phyloP scores from a whole-genome alignment of 2,888 invertebrate species.

The Bimastos eiseni region DNA sequence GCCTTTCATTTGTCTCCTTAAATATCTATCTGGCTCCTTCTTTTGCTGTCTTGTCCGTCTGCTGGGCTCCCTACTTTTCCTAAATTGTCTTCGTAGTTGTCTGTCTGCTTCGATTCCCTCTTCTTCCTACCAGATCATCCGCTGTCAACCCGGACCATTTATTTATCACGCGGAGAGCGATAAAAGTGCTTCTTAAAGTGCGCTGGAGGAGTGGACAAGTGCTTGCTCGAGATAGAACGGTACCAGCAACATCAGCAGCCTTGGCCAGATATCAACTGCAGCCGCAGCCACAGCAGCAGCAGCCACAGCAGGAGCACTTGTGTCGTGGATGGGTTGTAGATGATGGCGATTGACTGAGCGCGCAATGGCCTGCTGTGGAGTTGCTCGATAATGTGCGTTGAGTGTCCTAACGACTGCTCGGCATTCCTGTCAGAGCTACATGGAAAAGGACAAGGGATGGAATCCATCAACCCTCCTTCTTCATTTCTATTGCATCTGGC shows the following conservation, averaged over 20 bases:
- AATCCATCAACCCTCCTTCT: background rate
- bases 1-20: too few relatives aligned
- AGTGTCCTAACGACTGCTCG: too few relatives aligned
- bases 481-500: background rate
- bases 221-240: background rate
- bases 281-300: background rate
- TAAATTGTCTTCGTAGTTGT: background rate
- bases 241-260: background rate
- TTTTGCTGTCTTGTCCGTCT: background rate
- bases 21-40: background rate
- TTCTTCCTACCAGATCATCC: background rate
- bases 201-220: background rate
- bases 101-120: background rate
- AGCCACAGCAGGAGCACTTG: background rate
- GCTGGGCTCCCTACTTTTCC: background rate
- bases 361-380: background rate
- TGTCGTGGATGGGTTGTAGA: conserved; percentile 4
- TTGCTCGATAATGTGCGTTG: background rate
- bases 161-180: background rate
- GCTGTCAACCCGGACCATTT: background rate
- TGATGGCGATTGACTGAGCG: background rate
- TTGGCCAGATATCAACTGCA: background rate
- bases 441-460: background rate
- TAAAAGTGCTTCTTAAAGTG: background rate
- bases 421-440: background rate